phyloP scores from a whole-genome alignment of 2,113 vertebrate genomes.

The Chinchilla lanigera region DNA sequence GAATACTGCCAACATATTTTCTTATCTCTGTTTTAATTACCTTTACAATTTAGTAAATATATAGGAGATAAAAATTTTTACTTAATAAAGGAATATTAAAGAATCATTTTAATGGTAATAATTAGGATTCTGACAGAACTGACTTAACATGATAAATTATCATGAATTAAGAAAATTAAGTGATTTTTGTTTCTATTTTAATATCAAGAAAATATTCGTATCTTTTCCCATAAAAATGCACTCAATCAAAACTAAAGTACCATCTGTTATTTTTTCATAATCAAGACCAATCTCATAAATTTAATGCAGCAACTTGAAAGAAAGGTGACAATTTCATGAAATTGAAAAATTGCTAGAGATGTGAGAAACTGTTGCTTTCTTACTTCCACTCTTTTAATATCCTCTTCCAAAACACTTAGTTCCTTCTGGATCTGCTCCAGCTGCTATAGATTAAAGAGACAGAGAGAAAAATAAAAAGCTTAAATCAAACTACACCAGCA shows the following conservation, averaged over 20 bases:
- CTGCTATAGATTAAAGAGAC: conserved; percentile 90
- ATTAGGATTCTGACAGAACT: neutral
- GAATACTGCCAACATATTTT: neutral
- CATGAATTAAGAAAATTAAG: neutral
- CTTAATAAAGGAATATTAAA: neutral
- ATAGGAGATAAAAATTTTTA: neutral
- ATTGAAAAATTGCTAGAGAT: conserved; percentile 78
- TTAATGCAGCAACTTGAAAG: conserved; percentile 75
- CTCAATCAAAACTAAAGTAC: conserved; percentile 73
- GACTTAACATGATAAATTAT: neutral
- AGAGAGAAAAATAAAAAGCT: conserved; percentile 67
- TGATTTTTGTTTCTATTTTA: conserved; percentile 28
- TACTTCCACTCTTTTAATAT: conserved; percentile 99
- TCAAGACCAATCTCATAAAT: conserved; percentile 76
- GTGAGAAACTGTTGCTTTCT: conserved; percentile 81
- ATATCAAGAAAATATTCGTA: neutral
- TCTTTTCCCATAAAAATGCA: conserved; percentile 47
- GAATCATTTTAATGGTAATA: conserved; percentile 7
- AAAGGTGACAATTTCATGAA: conserved; percentile 78
- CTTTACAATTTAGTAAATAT: neutral
- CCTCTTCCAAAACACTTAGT: conserved; percentile 97
- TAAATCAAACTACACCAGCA: conserved; percentile 81
- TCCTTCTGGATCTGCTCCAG: conserved; percentile 99
- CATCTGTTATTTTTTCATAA: conserved; percentile 79
- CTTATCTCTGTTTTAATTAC: neutral